Base-by-base conservation (phyloP, 2,797 vertebrate species). In the Leuciscus waleckii region DNA sequence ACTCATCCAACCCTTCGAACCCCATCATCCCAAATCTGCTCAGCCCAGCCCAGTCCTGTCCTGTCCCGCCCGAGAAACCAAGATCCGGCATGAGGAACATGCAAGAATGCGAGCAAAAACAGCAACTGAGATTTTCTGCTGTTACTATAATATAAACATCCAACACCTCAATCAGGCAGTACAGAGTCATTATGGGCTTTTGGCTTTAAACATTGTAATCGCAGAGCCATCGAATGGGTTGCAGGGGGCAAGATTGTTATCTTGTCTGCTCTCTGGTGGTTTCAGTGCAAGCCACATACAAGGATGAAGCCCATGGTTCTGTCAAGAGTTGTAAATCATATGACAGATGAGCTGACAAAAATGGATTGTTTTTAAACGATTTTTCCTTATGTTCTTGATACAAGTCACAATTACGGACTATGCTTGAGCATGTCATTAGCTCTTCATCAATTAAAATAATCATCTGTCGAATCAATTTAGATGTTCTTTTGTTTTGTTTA, bases 51-150 rank as follows among this genome's bases (percentile, higher is more conserved):
- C 69, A 14, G 70, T 41, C 70, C 80, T 21, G 46, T 49, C 46
- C 23, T 61, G 56, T 2, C 56, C 56, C 23, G 16, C 67, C 75
- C 81, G 77, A 81, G 58, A 87, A 89, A 32, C 16, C 46, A 58
- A 87, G 63, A 65, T 70, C 78, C 2, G 87, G 89, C 84, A 81
- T 87, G 87, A 87, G 87, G 90, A 86, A 89, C 85, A 89, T 87
- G 89, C 58, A 84, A 69, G 43, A 39, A 69, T 73, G 14, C n/a
- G 43, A 32, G 32, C 32, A 58, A 81, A 49, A 71, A 73, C 39
- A 68, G 7, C 19, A 41, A 63, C 19, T 69, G 58, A 65, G 75
- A 21, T 79, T 39, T 29, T 85, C 6, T 77, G 69, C 46, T 67
- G 71, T 78, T 86, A 69, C 80, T 77, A n/a, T 73, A 29, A 79